Evolutionary conservation across 2,113 vertebrate genomes (phyloP), one percentile per base, ranked within the genome.

Genomic region (Myodes glareolus): DNA sequence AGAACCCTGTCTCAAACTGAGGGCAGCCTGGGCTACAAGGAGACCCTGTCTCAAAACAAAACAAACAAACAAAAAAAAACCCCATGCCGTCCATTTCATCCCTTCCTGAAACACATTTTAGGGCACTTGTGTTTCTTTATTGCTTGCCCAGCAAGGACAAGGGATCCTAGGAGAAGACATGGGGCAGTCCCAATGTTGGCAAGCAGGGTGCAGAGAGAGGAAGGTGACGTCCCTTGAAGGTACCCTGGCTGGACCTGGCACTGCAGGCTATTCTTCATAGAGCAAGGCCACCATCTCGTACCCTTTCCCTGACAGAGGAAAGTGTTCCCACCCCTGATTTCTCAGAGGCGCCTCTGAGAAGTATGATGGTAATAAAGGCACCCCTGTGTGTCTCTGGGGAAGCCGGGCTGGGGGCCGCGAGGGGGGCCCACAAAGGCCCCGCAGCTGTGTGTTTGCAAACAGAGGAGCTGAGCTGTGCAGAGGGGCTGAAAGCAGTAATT

Each of bases 391-490:
- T 98, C 98, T 98, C 98, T 98, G 97, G 98, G 98, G 98, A 98
- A 98, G 98, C 70, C 1, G 50, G 98, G 97, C 93, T 94, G 95
- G 97, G 97, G 96, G 98, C 23, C 96, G 96, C 0, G 14, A 4
- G 96, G 95, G 95, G 97, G 96, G 47, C 11, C 93, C 98, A 98
- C 98, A 98, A 98, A 98, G 90, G 98, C 98, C 98, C 98, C 95
- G 97, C 98, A 99, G 98, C 98, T 99, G 99, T 98, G 98, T 99
- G 99, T 99, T 99, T 99, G 99, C 99, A 99, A 99, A 99, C 99
- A 99, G 98, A 98, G 97, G 98, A 98, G 98, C 98, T 96, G 98
- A 99, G 99, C 98, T 98, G 98, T 98, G 98, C 98, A 98, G 98
- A 98, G 98, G 98, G 98, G 97, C 98, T 99, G 99, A 99, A 99